Evolutionary conservation across 2,888 invertebrate genomes (phyloP), one percentile per base, ranked within the genome.

Genomic region (Trichopria drosophilae): DNA sequence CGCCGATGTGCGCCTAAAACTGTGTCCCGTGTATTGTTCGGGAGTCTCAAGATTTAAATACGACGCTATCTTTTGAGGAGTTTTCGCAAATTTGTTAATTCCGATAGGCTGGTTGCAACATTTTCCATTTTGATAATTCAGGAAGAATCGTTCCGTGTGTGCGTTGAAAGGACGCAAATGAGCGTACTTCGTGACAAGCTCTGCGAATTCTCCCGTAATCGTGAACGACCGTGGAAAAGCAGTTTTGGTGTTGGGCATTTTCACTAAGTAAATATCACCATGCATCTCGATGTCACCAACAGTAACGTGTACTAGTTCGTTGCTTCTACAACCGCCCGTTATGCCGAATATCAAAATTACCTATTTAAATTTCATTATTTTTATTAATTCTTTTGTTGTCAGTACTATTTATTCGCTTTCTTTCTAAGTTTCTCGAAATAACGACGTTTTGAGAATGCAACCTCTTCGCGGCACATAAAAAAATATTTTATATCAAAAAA

Each of bases 61-160:
- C 23, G 16, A 40, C 18, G 63, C 61, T 22, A 62, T 58, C 20
- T 55, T 12, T 39, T 53, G 56, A 16, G 58, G 59, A 55, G 60
- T 58, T 43, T 36, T 36, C 31, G 50, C 45, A 26, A 63, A 56
- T 47, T 56, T 59, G 31, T 62, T 59, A 40, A 54, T 56, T 5
- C 60, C 58, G 16, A 61, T 53, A 6, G 53, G 41, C 41, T 53
- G 53, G 22, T 23, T 24, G 13, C 47, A 55, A 19, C 51, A 61
- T 54, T 50, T 58, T 12, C 59, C 57, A 24, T 53, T 48, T 12
- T 57, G 54, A 43, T 59, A 63, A 44, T 42, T 53, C 10, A 59
- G 7, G 39, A 62, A 57, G 28, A 29, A 43, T 6, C 58, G 31
- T 2, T 46, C 23, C 22, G 23, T 10, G 3, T 40, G 36, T 10